Evolutionary conservation across 2,113 vertebrate genomes (phyloP).

Genomic region (Microcebus griseorufus): DNA sequence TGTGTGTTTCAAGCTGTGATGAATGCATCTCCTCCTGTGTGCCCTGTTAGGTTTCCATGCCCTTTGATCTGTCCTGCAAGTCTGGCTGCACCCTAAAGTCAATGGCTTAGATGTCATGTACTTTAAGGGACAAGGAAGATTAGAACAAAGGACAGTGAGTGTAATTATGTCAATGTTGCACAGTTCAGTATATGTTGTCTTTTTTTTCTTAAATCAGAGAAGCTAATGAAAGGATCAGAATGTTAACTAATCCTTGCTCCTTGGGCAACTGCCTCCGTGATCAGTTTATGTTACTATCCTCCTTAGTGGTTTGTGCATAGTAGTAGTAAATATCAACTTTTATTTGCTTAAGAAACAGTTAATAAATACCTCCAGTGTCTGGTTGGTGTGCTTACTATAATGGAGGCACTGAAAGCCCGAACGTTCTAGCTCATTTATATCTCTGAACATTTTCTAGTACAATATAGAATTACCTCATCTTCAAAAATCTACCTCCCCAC

Average conservation of each 20-base stretch:
- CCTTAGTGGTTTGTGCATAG: not conserved
- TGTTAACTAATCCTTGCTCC: not conserved
- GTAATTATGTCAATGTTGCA: not conserved
- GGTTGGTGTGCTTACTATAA: not conserved
- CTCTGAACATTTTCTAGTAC: not conserved
- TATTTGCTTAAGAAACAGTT: not conserved
- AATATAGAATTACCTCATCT: not conserved
- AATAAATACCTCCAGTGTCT: not conserved
- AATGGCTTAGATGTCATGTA: not conserved
- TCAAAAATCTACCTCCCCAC: not conserved
- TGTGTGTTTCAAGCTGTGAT: not conserved
- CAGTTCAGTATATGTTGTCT: not conserved
- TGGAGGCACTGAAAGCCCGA: not conserved
- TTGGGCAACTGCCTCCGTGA: not conserved
- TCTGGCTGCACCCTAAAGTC: not conserved
- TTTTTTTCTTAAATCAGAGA: not conserved
- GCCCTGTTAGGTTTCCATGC: not conserved
- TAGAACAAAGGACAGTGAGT: not conserved
- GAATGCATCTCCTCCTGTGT: not conserved
- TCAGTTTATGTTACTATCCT: not conserved
- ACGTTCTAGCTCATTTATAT: not conserved
- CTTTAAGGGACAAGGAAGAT: not conserved
- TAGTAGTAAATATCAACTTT: not conserved
- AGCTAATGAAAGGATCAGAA: not conserved
- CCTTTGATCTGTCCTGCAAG: not conserved